Evolutionary conservation across 2,797 vertebrate species (phyloP).

Genomic region (Gymnothorax javanicus): DNA sequence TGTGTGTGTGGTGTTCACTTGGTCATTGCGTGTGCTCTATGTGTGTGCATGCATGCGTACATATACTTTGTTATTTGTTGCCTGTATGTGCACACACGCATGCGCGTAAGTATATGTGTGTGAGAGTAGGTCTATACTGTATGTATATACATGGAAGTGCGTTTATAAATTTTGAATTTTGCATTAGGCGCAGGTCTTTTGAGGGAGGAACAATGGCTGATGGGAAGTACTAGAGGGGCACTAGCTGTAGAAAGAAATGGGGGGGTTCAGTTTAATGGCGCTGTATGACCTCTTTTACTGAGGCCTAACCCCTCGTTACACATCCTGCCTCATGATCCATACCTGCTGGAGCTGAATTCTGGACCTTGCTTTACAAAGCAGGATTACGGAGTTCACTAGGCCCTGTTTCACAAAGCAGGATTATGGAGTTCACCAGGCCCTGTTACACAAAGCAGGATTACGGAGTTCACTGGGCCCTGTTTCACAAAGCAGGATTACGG

Average conservation of each 20-base stretch:
- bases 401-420: too few relatives aligned
- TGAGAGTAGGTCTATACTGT: background rate
- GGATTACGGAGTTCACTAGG: too few relatives aligned
- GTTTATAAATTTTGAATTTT: constrained; percentile 20
- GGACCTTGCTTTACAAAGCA: too few relatives aligned
- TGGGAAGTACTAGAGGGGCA: background rate
- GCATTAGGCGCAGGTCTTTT: background rate
- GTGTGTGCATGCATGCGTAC: too few relatives aligned
- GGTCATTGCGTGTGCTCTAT: too few relatives aligned
- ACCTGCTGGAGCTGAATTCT: background rate
- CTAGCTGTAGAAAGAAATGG: background rate
- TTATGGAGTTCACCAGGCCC: too few relatives aligned
- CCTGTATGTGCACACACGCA: background rate
- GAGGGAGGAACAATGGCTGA: background rate
- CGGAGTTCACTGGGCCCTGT: too few relatives aligned
- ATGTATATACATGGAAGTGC: background rate
- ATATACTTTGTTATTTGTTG: background rate
- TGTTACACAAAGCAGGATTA: too few relatives aligned
- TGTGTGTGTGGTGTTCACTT: too few relatives aligned
- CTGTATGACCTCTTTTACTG: background rate
- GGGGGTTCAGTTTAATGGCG: background rate
- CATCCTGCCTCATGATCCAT: background rate
- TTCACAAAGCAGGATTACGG: too few relatives aligned
- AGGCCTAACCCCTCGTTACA: too few relatives aligned
- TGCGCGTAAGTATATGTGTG: background rate